phyloP scores from a whole-genome alignment of 2,113 vertebrate species.

The Cynopterus brachyotis region DNA sequence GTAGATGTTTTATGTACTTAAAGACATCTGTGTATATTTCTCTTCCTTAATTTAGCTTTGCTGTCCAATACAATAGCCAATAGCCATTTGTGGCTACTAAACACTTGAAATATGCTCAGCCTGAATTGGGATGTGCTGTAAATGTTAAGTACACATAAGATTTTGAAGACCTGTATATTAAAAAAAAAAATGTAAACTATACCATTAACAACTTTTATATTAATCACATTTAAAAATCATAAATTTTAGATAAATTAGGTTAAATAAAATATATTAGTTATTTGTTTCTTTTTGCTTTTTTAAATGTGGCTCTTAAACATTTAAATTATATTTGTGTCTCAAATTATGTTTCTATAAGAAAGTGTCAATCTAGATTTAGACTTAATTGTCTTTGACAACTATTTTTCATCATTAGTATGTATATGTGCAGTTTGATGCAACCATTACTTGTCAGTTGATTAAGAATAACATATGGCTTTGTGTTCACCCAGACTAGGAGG shows the following conservation, averaged over 20 bases:
- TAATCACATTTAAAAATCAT: not conserved
- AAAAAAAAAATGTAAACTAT: not conserved
- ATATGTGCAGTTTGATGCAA: not conserved
- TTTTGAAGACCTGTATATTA: not conserved
- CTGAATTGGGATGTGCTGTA: not conserved
- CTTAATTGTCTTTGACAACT: not conserved
- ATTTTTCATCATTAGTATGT: not conserved
- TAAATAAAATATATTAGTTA: not conserved
- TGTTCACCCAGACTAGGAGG: not conserved
- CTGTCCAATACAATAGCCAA: not conserved
- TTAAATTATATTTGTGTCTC: not conserved
- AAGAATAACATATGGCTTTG: not conserved
- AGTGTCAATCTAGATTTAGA: not conserved
- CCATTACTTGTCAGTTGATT: not conserved
- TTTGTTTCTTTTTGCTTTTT: slow-evolving; percentile 15
- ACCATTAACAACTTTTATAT: not conserved
- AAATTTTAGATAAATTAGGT: not conserved
- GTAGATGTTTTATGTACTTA: not conserved
- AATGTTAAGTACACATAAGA: not conserved
- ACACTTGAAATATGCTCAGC: not conserved
- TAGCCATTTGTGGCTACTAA: not conserved
- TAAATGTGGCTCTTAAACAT: not conserved
- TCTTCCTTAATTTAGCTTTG: not conserved
- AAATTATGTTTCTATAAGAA: not conserved
- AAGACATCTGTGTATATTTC: not conserved